Evolutionary conservation across 2,888 invertebrate species (phyloP).

Genomic region (Rhopalosiphum nymphaeae): DNA sequence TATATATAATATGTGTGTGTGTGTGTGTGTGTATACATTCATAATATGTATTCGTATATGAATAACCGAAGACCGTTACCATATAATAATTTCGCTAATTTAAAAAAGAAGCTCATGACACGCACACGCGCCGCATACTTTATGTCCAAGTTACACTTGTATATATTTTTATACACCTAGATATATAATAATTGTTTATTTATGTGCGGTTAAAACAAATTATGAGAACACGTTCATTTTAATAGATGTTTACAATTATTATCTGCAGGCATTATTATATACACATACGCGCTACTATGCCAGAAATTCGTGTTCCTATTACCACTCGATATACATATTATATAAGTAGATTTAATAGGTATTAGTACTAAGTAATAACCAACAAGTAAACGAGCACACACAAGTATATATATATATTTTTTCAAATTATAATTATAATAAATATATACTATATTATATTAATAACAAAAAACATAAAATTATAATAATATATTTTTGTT

Average conservation of each 20-base stretch:
- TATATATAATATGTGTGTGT: background rate
- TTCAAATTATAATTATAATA: background rate
- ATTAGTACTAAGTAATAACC: background rate
- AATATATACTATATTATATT: background rate
- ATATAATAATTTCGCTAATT: conserved; percentile 30
- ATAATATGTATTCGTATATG: background rate
- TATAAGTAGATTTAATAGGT: background rate
- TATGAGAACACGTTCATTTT: background rate
- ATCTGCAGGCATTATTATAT: background rate
- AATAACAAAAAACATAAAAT: background rate
- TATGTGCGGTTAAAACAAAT: background rate
- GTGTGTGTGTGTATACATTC: background rate
- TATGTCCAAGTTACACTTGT: background rate
- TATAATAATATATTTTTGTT: background rate
- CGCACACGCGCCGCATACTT: background rate
- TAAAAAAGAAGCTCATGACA: conserved; percentile 35
- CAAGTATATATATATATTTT: background rate
- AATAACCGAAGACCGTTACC: conserved; percentile 10
- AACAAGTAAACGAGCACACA: background rate
- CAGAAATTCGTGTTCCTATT: background rate
- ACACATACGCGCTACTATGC: conserved; percentile 68
- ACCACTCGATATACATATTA: background rate
- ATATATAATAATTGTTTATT: background rate
- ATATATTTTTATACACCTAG: background rate
- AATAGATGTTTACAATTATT: conserved; percentile 40